Evolutionary conservation across 2,888 invertebrate species (phyloP), one percentile per base, ranked within the genome.

Genomic region (Drosophila neotestacea): DNA sequence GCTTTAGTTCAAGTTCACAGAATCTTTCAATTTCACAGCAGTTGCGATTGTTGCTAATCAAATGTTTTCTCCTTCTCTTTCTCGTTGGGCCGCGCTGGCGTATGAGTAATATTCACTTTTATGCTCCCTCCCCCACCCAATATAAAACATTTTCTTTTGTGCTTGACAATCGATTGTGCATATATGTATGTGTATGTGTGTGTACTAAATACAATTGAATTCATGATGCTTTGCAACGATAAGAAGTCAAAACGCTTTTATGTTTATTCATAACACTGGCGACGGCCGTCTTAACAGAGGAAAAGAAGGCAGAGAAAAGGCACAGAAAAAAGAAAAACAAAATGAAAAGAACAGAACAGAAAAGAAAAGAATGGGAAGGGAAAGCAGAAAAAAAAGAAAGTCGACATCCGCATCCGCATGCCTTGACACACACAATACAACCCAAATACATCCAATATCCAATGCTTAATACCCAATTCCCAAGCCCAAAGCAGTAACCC

Each of bases 131-230:
- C 62, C 58, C 4, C 46, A 39, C 58, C 4, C 46, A 39, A 47
- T 44, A 46, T 50, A 50, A 46, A 64, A 60, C 44, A 64, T 55
- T 75, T 78, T 79, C 82, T 75, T 81, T 83, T 85, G 85, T 86
- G 68, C 51, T 60, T 62, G 44, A 44, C 66, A 85, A 87, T 81
- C 72, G 60, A 75, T 67, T 73, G 52, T 59, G 50, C 55, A 50
- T 9, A 34, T 6, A 9, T 32, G 41, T 52, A 41, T 55, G 41
- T 48, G 59, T 47, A 34, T 50, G 16, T 60, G 65, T 52, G 79
- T 55, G 66, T 62, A 67, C 62, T 72, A 84, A 88, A 83, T 77
- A 88, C 88, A 84, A 88, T 86, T 86, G 88, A 86, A 78, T 88
- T 76, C 64, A 64, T 67, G 84, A 88, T 84, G 86, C 78, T 70